These are phyloP conservation scores for Entomobrya multifasciata DNA, from an alignment of 2,888 invertebrate genomes.

Conservation along the genomic window DNA sequence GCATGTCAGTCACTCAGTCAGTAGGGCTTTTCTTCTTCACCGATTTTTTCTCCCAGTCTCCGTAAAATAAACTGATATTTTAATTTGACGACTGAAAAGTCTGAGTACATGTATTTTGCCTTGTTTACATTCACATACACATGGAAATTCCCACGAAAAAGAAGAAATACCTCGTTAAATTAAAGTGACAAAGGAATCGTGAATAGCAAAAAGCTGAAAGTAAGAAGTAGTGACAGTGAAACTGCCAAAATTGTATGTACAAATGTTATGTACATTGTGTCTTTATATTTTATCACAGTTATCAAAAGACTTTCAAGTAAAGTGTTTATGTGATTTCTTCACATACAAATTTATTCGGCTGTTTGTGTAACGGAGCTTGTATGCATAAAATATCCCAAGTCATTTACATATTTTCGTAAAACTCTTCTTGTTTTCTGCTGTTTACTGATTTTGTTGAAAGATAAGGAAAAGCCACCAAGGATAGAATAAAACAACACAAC, in stretches of 20 bases:
- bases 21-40: background rate
- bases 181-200: conserved; percentile 37
- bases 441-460: background rate
- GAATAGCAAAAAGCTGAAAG: background rate
- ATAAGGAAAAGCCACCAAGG: background rate
- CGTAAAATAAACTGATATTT: conserved; percentile 21
- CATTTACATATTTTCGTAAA: conserved; percentile 36
- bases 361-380: conserved; percentile 38
- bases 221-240: conserved; percentile 1
- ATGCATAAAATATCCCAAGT: conserved; percentile 29
- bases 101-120: background rate
- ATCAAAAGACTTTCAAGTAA: background rate
- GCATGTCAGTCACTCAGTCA: conserved; percentile 35
- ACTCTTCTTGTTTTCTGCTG: background rate
- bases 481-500: too few species aligned
- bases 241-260: background rate
- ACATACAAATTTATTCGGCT: conserved; percentile 24
- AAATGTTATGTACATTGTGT: background rate
- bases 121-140: background rate
- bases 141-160: conserved; percentile 21
- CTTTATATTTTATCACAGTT: background rate
- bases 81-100: conserved; percentile 49
- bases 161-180: background rate
- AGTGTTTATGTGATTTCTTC: conserved; percentile 9
- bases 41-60: background rate